phyloP scores from a whole-genome alignment of 2,113 vertebrate genomes.

The Melanocharis versteri region DNA sequence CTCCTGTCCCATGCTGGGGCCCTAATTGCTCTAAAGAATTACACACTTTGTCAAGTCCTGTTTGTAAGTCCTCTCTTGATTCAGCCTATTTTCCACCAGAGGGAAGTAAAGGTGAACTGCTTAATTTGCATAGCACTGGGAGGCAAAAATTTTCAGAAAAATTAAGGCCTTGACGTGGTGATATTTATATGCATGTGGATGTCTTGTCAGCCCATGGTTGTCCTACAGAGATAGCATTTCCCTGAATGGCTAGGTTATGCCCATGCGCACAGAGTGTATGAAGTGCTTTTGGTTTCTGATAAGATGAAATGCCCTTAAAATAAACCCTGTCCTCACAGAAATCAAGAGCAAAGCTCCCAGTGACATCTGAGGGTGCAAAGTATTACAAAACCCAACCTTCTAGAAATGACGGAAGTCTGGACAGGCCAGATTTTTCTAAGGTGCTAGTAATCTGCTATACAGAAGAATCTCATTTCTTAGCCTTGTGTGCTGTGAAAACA shows the following conservation, averaged over 20 bases:
- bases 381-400: neutral
- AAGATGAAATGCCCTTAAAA: neutral
- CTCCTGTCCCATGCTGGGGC: neutral
- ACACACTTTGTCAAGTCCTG: neutral
- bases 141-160: neutral
- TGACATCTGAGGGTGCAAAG: neutral
- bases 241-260: neutral
- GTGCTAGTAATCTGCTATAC: neutral
- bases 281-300: neutral
- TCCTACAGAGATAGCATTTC: neutral
- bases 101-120: neutral
- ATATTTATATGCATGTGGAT: neutral
- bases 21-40: neutral
- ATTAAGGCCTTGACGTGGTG: neutral
- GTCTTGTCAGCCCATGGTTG: neutral
- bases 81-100: neutral
- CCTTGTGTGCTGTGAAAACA: neutral
- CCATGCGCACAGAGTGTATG: neutral
- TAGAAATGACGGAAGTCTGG: neutral
- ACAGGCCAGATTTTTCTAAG: neutral
- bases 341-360: neutral
- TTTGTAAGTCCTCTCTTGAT: neutral
- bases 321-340: neutral
- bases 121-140: neutral
- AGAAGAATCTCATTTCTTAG: neutral